Percentiles rank a stretch among this genome's conserved stretches.
phyloP scores from a whole-genome alignment of 2,888 invertebrate genomes.

The Diloba caeruleocephala region DNA sequence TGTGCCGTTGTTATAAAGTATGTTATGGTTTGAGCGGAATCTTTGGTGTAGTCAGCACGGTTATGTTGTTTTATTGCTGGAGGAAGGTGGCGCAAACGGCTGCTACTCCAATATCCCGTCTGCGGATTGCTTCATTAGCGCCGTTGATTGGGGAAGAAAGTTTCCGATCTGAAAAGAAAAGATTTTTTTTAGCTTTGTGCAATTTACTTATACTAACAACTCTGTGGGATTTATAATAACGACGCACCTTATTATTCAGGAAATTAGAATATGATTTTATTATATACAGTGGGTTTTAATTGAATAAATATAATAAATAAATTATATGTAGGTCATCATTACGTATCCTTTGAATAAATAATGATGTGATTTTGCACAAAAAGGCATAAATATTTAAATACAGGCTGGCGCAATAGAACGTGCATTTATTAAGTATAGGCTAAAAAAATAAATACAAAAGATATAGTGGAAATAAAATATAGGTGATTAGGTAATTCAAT shows the following conservation, averaged over 20 bases:
- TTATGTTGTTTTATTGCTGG: constrained; percentile 81
- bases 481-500: no score
- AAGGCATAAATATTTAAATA: constrained; percentile 19
- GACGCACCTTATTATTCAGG: neutral
- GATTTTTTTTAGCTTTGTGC: constrained; percentile 36
- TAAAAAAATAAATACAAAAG: no score
- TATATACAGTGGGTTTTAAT: no score
- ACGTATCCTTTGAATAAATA: constrained; percentile 10
- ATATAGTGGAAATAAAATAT: no score
- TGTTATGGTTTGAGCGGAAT: constrained; percentile 62
- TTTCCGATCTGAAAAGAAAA: constrained; percentile 81
- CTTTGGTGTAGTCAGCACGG: constrained; percentile 62
- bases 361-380: constrained; percentile 1
- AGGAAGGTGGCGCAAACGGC: constrained; percentile 73
- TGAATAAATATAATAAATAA: no score
- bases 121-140: constrained; percentile 87
- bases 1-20: constrained; percentile 64
- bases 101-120: constrained; percentile 85
- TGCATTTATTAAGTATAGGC: no score
- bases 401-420: no score
- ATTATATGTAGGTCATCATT: no score
- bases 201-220: neutral
- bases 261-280: no score
- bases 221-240: no score
- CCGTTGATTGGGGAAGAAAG: constrained; percentile 78